Evolutionary conservation across 2,888 invertebrate genomes (phyloP).

Genomic region (Phalangium opilio): DNA sequence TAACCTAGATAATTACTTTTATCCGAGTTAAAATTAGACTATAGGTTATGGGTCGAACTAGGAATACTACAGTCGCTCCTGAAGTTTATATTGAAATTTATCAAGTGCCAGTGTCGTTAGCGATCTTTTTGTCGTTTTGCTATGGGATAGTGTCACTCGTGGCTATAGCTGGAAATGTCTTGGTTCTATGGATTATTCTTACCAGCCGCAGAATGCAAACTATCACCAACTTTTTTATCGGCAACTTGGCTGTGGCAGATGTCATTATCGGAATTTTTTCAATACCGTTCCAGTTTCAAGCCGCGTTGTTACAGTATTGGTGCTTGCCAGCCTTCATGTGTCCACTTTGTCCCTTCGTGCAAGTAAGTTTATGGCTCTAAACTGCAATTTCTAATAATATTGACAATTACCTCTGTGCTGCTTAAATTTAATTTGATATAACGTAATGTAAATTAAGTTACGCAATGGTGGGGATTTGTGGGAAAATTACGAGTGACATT

Average conservation of each 20-base stretch:
- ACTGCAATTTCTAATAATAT: no score
- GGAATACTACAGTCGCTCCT: no score
- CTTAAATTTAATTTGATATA: no score
- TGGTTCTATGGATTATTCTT: slow-evolving; percentile 71
- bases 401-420: no score
- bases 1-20: no score
- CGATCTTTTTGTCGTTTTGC: slow-evolving; percentile 55
- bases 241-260: slow-evolving; percentile 69
- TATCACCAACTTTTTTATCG: slow-evolving; percentile 67
- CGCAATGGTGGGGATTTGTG: no score
- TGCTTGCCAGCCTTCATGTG: slow-evolving; percentile 72
- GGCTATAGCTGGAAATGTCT: slow-evolving; percentile 62
- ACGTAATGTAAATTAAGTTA: no score
- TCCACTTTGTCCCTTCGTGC: slow-evolving; percentile 72
- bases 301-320: slow-evolving; percentile 72
- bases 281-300: slow-evolving; percentile 79
- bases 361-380: slow-evolving; percentile 34
- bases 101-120: slow-evolving; percentile 54
- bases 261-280: slow-evolving; percentile 70
- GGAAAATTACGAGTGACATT: no score
- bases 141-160: slow-evolving; percentile 67
- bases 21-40: no score
- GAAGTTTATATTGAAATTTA: slow-evolving; percentile 35
- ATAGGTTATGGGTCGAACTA: no score
- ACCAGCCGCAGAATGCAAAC: slow-evolving; percentile 61